Percentiles rank a stretch among this genome's conserved stretches.
Conservation (phyloP, 2,113 vertebrate genomes). For the Galbula dea region DNA sequence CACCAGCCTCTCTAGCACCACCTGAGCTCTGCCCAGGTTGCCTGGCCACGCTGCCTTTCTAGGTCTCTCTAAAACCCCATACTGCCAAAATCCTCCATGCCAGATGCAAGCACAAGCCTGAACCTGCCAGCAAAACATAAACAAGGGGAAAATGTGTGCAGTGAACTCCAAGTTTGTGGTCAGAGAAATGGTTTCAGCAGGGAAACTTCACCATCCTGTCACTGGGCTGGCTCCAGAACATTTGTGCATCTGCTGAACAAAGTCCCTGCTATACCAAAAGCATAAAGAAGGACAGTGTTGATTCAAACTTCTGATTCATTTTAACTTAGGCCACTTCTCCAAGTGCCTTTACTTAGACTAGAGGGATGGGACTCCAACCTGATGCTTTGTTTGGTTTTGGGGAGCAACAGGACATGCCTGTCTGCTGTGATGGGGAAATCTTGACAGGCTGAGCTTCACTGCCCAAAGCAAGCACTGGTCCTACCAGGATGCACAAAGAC, state of each 20-base stretch:
- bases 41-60: not conserved
- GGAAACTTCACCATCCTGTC: not conserved
- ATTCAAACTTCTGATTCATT: not conserved
- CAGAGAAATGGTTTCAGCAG: not conserved
- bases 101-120: not conserved
- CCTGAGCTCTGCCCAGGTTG: not conserved
- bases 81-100: not conserved
- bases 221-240: not conserved
- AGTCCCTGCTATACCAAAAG: not conserved
- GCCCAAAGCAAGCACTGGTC: too few relatives aligned
- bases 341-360: not conserved
- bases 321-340: not conserved
- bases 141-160: not conserved
- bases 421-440: not conserved
- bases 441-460: too few relatives aligned
- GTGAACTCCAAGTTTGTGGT: not conserved
- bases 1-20: not conserved
- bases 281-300: not conserved
- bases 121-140: not conserved
- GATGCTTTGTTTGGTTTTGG: not conserved
- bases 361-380: not conserved
- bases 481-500: too few relatives aligned
- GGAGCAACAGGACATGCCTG: not conserved
- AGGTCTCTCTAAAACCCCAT: not conserved
- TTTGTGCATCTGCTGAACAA: not conserved